Evolutionary conservation across 2,888 invertebrate genomes (phyloP), one percentile per base, ranked within the genome.

Genomic region (Melinaea marsaeus): DNA sequence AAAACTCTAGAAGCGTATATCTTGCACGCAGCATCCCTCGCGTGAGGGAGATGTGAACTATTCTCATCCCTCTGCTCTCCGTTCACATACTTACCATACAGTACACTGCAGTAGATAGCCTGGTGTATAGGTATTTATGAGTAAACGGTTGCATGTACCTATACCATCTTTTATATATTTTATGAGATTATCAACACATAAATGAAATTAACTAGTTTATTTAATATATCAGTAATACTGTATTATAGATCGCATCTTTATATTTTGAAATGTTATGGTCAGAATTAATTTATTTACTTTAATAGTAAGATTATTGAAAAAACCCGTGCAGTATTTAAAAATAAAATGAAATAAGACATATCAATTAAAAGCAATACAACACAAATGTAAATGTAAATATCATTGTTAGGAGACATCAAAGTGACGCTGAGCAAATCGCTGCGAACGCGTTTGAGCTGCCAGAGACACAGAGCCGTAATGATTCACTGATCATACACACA

Each of bases 351-450:
- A 42, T 42, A 9, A 42, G 32, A 51, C 32, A 51, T 2, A 22
- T 51, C 7, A 51, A 32, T 42, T 51, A 32, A 32, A 51, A 51
- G 51, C 3, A 51, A 32, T 11, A 51, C 51, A 32, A 51, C 7
- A 32, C 6, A 51, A 32, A 13, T 13, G 9, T 42, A 42, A 42
- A 13, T 51, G 32, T 9, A 5, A 51, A 22, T 22, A 22, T 22
- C 32, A 51, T 9, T 32, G 32, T 32, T 22, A 51, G 51, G 46
- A 45, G 48, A 47, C 56, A 64, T 64, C 64, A 61, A 64, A 64
- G 61, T 47, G 47, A 56, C 56, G 47, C 55, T 45, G 51, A 48
- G 58, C 32, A 61, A 58, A 64, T 59, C 45, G 56, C 61, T 59
- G 22, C 48, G 56, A 59, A 59, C 51, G 51, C 51, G 37, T 61